phyloP scores from a whole-genome alignment of 30 jellyfish, hydroid and myxozoan genomes.

The Aurelia aurita complex sp. Pacific region DNA sequence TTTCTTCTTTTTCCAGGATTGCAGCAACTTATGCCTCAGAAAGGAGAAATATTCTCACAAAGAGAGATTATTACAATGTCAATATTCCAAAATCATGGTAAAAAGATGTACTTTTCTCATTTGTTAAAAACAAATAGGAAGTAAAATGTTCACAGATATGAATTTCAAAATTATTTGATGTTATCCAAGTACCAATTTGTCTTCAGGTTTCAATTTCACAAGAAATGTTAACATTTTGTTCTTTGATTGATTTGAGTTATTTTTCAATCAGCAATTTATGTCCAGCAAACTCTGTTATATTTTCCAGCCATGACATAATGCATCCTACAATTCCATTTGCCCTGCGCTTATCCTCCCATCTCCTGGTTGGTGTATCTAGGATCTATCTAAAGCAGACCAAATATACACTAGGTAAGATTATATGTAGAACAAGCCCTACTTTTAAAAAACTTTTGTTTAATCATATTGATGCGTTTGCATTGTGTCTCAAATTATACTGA shows the following conservation, averaged over 20 bases:
- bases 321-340: conserved; percentile 66
- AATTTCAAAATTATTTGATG: too few relatives aligned
- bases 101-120: neutral
- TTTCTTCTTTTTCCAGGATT: conserved; percentile 22
- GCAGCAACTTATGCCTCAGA: conserved; percentile 51
- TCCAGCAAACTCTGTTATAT: neutral
- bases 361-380: conserved; percentile 59
- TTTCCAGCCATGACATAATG: conserved; percentile 44
- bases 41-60: conserved; percentile 17
- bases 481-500: too few relatives aligned
- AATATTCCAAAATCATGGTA: conserved; percentile 55
- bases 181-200: too few relatives aligned
- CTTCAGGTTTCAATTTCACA: too few relatives aligned
- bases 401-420: conserved; percentile 43
- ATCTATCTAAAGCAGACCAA: conserved; percentile 52
- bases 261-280: too few relatives aligned
- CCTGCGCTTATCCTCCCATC: conserved; percentile 57
- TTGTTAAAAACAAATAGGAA: too few relatives aligned
- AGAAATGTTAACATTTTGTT: too few relatives aligned
- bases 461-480: too few relatives aligned
- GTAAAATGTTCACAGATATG: too few relatives aligned
- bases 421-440: too few relatives aligned
- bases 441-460: too few relatives aligned
- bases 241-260: too few relatives aligned
- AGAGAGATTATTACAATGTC: conserved; percentile 47